Evolutionary conservation across 1,140 invertebrate genomes (phyloP).

Genomic region (Drosophila kikkawai): DNA sequence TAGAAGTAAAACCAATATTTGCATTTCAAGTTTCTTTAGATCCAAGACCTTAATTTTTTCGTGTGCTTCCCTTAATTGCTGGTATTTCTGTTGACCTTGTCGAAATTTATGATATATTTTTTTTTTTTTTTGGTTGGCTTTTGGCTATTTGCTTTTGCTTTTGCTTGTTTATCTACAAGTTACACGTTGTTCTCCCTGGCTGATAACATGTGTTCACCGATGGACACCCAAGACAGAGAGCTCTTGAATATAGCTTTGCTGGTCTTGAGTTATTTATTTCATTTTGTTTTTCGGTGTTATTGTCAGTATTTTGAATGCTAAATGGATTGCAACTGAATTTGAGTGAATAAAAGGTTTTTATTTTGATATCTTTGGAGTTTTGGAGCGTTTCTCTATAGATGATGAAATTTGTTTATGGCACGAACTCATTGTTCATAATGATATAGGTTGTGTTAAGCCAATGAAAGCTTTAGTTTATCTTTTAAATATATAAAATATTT

Average conservation of each 20-base stretch:
- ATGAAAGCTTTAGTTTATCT: not conserved
- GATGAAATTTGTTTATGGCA: conserved; percentile 6
- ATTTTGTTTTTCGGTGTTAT: conserved; percentile 19
- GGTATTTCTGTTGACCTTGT: conserved; percentile 71
- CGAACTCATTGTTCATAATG: not conserved
- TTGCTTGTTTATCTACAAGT: conserved; percentile 70
- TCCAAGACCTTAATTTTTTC: conserved; percentile 26
- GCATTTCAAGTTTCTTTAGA: conserved; percentile 29
- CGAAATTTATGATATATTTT: conserved; percentile 74
- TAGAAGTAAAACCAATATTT: conserved; percentile 66
- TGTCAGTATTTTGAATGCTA: conserved; percentile 30
- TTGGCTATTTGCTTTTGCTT: conserved; percentile 30
- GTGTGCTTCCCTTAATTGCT: conserved; percentile 67
- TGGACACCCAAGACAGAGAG: conserved; percentile 5
- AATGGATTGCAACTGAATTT: conserved; percentile 22
- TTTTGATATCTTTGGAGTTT: conserved; percentile 14
- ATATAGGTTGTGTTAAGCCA: not conserved
- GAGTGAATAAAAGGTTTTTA: conserved; percentile 30
- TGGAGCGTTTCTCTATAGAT: not conserved
- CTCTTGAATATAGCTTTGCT: conserved; percentile 39
- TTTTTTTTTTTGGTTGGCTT: conserved; percentile 34
- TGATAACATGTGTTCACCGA: conserved; percentile 64
- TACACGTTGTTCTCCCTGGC: conserved; percentile 48
- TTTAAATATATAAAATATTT: not conserved
- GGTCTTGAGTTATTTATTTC: conserved; percentile 29